These are phyloP conservation scores for Ecdyonurus torrentis DNA, from an alignment of 2,888 invertebrate genomes.

Conservation along the genomic window DNA sequence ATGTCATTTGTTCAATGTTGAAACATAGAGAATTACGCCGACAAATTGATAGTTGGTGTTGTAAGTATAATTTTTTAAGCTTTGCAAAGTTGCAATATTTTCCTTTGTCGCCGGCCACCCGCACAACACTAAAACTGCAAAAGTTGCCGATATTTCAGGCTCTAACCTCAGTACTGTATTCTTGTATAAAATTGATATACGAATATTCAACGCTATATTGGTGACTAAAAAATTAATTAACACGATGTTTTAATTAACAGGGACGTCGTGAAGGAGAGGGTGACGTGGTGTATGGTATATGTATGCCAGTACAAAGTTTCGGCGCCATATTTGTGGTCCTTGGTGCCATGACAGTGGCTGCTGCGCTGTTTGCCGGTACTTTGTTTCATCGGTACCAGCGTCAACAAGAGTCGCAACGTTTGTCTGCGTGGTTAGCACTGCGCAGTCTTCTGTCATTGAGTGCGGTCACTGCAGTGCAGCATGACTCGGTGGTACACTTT, in stretches of 20 bases:
- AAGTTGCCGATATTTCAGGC: no score
- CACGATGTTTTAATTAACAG: background rate
- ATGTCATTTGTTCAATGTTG: no score
- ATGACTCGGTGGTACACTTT: background rate
- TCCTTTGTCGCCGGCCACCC: no score
- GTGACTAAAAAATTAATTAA: no score
- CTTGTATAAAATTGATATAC: no score
- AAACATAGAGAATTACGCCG: no score
- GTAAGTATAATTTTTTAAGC: no score
- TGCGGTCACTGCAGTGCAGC: background rate
- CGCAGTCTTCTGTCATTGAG: background rate
- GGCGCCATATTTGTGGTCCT: constrained; percentile 76
- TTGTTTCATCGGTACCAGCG: constrained; percentile 61
- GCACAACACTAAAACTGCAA: no score
- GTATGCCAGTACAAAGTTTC: constrained; percentile 77
- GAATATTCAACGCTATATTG: no score
- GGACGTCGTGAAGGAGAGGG: background rate
- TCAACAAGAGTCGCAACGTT: constrained; percentile 28
- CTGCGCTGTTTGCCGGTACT: constrained; percentile 71
- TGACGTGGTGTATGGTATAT: constrained; percentile 67
- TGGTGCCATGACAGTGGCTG: constrained; percentile 71
- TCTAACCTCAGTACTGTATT: no score
- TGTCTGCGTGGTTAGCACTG: background rate
- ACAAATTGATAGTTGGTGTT: no score
- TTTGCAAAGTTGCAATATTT: no score